phyloP scores from a whole-genome alignment of 53 echinoderm and acorn worm genomes.

The Pentamera pediparva region DNA sequence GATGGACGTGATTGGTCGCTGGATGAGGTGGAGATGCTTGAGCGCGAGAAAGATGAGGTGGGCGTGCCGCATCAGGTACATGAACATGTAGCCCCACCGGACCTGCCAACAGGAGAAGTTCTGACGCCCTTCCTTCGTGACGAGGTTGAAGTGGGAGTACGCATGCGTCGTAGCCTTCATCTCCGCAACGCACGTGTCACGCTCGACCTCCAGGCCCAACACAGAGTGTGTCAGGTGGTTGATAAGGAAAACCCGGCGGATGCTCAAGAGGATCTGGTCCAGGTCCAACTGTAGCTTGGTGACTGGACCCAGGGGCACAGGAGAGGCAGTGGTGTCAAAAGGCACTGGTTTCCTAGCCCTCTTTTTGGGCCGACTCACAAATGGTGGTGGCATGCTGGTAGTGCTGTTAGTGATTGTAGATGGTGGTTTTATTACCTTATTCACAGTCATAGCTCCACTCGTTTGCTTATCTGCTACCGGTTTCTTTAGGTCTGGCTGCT shows the following conservation, averaged over 20 bases:
- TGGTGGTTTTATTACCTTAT: no score
- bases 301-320: background rate
- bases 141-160: background rate
- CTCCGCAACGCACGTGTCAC: background rate
- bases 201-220: background rate
- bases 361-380: no score
- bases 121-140: background rate
- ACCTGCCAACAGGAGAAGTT: background rate
- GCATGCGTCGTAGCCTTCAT: background rate
- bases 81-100: slow-evolving; percentile 24
- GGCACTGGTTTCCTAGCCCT: no score
- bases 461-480: no score
- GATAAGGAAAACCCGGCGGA: background rate
- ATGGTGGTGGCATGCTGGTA: no score
- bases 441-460: no score
- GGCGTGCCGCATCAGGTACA: slow-evolving; percentile 23
- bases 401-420: no score
- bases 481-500: no score
- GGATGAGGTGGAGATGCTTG: background rate
- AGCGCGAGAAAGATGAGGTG: slow-evolving; percentile 7
- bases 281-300: background rate
- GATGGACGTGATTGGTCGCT: no score
- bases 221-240: background rate
- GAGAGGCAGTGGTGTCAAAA: no score
- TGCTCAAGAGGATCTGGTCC: background rate